Conservation (phyloP, 2,113 vertebrate genomes). For the Athene cunicularia region DNA sequence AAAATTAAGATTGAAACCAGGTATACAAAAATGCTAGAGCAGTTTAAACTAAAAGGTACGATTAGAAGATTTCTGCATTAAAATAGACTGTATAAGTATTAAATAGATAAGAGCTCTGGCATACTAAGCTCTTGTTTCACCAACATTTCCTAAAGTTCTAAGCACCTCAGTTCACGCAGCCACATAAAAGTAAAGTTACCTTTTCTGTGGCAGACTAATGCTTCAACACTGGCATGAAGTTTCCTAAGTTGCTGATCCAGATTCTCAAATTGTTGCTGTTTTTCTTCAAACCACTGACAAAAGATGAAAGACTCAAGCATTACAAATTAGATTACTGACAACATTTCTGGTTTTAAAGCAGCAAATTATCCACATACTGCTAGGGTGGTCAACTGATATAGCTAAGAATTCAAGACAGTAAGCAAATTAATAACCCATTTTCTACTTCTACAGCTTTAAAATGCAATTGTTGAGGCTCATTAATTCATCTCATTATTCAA, state of each 20-base stretch:
- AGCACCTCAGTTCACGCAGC: not conserved
- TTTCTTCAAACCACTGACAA: conserved; percentile 98
- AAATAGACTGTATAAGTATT: not conserved
- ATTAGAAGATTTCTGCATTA: not conserved
- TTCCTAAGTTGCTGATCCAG: conserved; percentile 95
- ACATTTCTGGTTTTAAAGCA: conserved; percentile 71
- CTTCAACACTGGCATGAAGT: conserved; percentile 92
- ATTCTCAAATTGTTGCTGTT: conserved; percentile 98
- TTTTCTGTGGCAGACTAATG: conserved; percentile 95
- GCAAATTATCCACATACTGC: conserved; percentile 75
- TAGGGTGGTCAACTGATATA: conserved; percentile 73
- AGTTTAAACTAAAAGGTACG: not conserved
- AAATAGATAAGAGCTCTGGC: not conserved
- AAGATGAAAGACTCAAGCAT: conserved; percentile 71
- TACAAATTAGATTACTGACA: conserved; percentile 76
- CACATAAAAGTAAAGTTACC: conserved; percentile 74
- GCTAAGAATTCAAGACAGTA: conserved; percentile 75
- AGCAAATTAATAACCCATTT: conserved; percentile 85
- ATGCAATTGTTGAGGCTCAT: conserved; percentile 85
- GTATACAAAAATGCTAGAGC: not conserved
- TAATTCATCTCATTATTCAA: conserved; percentile 93
- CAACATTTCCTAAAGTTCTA: not conserved
- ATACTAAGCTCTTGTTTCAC: not conserved
- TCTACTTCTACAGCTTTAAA: conserved; percentile 77
- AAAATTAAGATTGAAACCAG: not conserved